Base-by-base conservation (phyloP, 2,888 invertebrate species). In the Carterocephalus palaemon region DNA sequence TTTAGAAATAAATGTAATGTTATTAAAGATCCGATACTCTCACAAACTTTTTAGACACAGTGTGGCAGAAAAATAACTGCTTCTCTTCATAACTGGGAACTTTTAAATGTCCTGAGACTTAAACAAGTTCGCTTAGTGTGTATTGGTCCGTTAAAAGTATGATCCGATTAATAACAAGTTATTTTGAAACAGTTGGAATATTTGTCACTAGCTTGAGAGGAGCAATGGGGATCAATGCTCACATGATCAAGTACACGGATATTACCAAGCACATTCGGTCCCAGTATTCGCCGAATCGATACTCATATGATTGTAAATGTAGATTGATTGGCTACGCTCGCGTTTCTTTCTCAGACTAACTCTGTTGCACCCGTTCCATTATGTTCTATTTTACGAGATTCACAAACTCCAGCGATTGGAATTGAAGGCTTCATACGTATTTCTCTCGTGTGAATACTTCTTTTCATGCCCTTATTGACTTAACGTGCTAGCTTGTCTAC, bases 251-350 rank as follows among this genome's bases (percentile, higher is more conserved):
- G 15, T 15, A n/a, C 6, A 3, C 3, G 6, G 6, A 7, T 2
- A 41, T 29, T 29, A 74, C 59, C 74, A 77, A 75, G 48, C 36
- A 10, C 4, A 19, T 0, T 17, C 20, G 15, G 29, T 32, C 54
- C 22, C 15, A 20, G 50, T 53, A 55, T 36, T 57, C 38, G 48
- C 46, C 49, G 42, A 71, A 68, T 82, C 81, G 75, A 82, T 81
- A 75, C 76, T 80, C 76, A 77, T 78, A 79, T 81, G 81, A 84
- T 83, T 83, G 81, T 81, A 84, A 84, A 84, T 81, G 82, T 72
- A 76, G 79, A 83, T 83, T 85, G 84, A 84, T 84, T 84, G 83
- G 77, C 66, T 81, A 70, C 70, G 66, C 64, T 70, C 66, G 65
- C 68, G 60, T 74, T 80, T 78, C 75, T 81, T 84, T 81, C 82